Evolutionary conservation across 1,140 invertebrate genomes (phyloP).

Genomic region (Orchestia grillus): DNA sequence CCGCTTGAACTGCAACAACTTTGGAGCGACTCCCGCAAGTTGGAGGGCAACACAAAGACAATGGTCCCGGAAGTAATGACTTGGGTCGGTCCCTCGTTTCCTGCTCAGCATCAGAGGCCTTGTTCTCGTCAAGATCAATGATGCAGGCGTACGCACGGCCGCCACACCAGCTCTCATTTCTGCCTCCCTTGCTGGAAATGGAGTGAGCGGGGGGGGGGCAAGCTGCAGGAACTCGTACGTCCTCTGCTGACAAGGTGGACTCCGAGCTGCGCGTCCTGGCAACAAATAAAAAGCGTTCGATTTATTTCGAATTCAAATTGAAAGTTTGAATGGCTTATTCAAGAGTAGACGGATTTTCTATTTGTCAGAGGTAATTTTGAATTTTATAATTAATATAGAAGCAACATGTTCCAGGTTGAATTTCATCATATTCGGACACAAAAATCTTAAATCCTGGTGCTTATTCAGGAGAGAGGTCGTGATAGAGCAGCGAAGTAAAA

Average conservation of each 20-base stretch:
- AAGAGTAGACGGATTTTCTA: neutral
- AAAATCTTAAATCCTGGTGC: neutral
- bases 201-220: neutral
- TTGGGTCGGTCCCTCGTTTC: neutral
- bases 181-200: neutral
- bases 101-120: conserved; percentile 12
- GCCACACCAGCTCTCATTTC: neutral
- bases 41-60: neutral
- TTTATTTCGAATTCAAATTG: neutral
- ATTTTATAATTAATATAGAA: neutral
- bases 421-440: too few species aligned
- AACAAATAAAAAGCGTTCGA: neutral
- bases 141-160: neutral
- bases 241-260: neutral
- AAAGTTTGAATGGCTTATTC: neutral
- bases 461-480: neutral
- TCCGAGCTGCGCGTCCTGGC: neutral
- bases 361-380: neutral
- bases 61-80: conserved; percentile 17
- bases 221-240: neutral
- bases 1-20: neutral
- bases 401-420: neutral
- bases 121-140: conserved; percentile 52
- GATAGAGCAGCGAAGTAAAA: too few species aligned
- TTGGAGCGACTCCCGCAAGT: neutral